Conservation (phyloP, 2,888 invertebrate species). For the Dexiosoma caninum region DNA sequence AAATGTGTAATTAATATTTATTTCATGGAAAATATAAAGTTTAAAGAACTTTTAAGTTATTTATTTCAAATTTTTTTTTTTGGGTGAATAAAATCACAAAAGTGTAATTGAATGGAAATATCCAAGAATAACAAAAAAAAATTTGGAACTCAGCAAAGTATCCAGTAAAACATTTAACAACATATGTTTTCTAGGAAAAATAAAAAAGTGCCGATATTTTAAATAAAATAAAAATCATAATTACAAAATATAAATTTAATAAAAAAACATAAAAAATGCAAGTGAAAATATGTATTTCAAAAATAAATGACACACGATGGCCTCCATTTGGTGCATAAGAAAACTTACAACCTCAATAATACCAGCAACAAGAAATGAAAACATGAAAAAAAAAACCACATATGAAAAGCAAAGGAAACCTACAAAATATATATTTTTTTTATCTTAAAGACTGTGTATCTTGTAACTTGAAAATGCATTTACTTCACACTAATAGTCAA, state of each 20-base stretch:
- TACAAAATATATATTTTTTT: slow-evolving; percentile 19
- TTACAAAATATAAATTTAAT: not conserved
- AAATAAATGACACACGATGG: slow-evolving; percentile 6
- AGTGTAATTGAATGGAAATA: slow-evolving; percentile 42
- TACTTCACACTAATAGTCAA: slow-evolving; percentile 22
- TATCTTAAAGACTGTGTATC: slow-evolving; percentile 62
- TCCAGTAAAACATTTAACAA: slow-evolving; percentile 43
- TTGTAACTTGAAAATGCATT: slow-evolving; percentile 60
- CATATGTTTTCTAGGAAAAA: slow-evolving; percentile 46
- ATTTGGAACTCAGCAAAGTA: slow-evolving; percentile 49
- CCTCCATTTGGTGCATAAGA: slow-evolving; percentile 29
- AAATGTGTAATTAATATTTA: not conserved
- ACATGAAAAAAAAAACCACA: not conserved
- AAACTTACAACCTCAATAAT: slow-evolving; percentile 41
- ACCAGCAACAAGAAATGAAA: not conserved
- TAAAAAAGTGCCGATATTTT: slow-evolving; percentile 21
- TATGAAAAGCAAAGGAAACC: slow-evolving; percentile 38
- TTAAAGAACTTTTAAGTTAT: slow-evolving; percentile 13
- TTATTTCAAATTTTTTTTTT: too few relatives aligned
- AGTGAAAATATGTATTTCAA: slow-evolving; percentile 25
- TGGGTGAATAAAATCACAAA: slow-evolving; percentile 24
- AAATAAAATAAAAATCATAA: slow-evolving; percentile 2
- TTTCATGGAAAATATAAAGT: not conserved
- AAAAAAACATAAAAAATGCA: not conserved
- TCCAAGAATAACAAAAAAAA: slow-evolving; percentile 16